These are phyloP conservation scores for Nomada ruficornis DNA, from an alignment of 2,888 invertebrate species.

Conservation along the genomic window DNA sequence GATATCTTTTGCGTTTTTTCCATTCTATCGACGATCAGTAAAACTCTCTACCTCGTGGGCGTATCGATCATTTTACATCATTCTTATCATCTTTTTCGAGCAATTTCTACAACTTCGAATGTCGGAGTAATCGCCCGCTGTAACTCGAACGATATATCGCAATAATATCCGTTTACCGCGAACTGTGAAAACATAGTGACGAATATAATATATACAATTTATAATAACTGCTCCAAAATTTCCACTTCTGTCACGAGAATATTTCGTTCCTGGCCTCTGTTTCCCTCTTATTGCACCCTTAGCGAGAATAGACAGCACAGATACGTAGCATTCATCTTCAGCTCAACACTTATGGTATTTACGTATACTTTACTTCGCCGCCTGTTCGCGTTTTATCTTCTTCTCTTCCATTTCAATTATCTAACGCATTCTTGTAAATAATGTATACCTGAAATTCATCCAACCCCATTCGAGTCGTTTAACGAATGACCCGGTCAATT, in stretches of 20 bases:
- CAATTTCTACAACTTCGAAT: conserved; percentile 24
- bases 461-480: background rate
- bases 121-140: conserved; percentile 47
- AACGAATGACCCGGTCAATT: background rate
- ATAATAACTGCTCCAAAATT: background rate
- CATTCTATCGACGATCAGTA: conserved; percentile 48
- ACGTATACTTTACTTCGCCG: background rate
- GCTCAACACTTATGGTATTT: background rate
- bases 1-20: conserved; percentile 28
- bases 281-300: background rate
- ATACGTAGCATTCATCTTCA: background rate
- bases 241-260: background rate
- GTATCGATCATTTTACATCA: conserved; percentile 44
- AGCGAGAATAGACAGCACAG: conserved; percentile 1
- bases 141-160: conserved; percentile 41
- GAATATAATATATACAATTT: conserved; percentile 20
- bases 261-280: background rate
- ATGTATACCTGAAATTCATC: conserved; percentile 1
- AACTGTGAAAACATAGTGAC: background rate
- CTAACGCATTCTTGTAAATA: conserved; percentile 35
- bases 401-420: conserved; percentile 3
- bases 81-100: conserved; percentile 42
- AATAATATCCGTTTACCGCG: conserved; percentile 1
- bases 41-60: conserved; percentile 68
- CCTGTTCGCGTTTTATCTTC: background rate